Base-by-base conservation (phyloP, 2,797 vertebrate species). In the Semotilus atromaculatus region DNA sequence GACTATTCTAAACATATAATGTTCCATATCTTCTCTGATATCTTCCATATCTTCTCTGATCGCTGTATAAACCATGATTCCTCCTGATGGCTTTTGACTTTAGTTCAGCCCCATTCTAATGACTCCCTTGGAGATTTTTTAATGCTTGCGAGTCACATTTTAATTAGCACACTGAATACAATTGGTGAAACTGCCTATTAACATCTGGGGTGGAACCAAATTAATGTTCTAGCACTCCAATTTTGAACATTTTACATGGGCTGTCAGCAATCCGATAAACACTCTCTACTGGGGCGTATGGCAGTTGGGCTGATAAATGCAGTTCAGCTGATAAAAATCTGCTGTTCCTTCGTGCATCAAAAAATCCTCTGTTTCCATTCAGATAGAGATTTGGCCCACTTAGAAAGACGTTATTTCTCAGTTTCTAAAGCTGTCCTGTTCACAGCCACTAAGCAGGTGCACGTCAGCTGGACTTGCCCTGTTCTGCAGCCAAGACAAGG, bases 391-490 rank as follows among this genome's bases (percentile, higher is more conserved):
- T 62, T 73, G 79, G 82, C 55, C 16, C 0, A 36, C 70, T 76
- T 80, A 43, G 23, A 75, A 75, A 82, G 75, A 74, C 68, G 66
- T 79, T 76, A 81, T 78, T 78, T 88, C 86, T 83, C 80, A 0
- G 43, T 81, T 88, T 85, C 88, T 87, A 85, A 86, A 89, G 87
- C 83, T 75, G 88, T 85, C 85, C 83, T 86, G 86, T 90, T 86
- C 86, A 83, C 26, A 71, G 72, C 84, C 78, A 76, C 58, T 51
- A 86, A 89, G 88, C 91, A 91, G 91, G 91, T 90, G 91, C 86
- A 82, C 68, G 82, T 90, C 90, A 90, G 90, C 89, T 90, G 90
- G 88, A 88, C 87, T 83, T 64, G 16, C 73, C 55, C 77, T 67
- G 82, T 51, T 76, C 83, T 79, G 68, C 85, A 58, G 82, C 88